phyloP scores from a whole-genome alignment of 2,888 invertebrate species.

The Kuschelorhynchus macadamiae region DNA sequence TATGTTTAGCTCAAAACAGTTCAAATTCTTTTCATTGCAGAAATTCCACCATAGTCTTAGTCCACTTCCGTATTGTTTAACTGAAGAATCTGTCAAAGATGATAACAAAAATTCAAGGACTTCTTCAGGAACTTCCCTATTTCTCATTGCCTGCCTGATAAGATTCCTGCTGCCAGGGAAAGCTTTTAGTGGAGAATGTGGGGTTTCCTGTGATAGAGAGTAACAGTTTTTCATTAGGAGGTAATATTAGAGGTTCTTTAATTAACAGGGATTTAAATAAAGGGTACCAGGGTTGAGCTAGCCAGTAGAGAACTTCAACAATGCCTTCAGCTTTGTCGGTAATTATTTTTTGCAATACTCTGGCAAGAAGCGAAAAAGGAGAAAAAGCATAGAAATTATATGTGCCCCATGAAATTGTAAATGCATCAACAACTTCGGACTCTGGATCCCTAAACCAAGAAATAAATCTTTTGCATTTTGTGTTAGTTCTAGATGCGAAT shows the following conservation, averaged over 20 bases:
- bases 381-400: conserved; percentile 49
- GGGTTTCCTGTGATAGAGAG: conserved; percentile 46
- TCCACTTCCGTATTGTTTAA: too few species aligned
- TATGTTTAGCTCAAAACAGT: not conserved
- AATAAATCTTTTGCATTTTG: not conserved
- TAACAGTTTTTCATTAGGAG: too few species aligned
- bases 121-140: too few species aligned
- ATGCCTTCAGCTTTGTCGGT: too few species aligned
- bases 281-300: not conserved
- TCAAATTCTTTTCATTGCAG: conserved; percentile 29
- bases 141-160: too few species aligned
- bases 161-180: conserved; percentile 5
- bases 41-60: conserved; percentile 48
- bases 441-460: too few species aligned
- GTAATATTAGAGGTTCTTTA: too few species aligned
- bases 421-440: too few species aligned
- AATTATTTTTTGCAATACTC: not conserved
- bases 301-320: conserved; percentile 38
- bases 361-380: conserved; percentile 32
- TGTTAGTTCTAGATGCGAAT: too few species aligned
- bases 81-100: conserved; percentile 43
- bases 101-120: too few species aligned
- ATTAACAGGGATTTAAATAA: too few species aligned
- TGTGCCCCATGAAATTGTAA: conserved; percentile 3
- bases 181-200: conserved; percentile 56